These are phyloP conservation scores for Bubo scandiacus DNA, from an alignment of 2,113 vertebrate genomes.

Conservation along the genomic window DNA sequence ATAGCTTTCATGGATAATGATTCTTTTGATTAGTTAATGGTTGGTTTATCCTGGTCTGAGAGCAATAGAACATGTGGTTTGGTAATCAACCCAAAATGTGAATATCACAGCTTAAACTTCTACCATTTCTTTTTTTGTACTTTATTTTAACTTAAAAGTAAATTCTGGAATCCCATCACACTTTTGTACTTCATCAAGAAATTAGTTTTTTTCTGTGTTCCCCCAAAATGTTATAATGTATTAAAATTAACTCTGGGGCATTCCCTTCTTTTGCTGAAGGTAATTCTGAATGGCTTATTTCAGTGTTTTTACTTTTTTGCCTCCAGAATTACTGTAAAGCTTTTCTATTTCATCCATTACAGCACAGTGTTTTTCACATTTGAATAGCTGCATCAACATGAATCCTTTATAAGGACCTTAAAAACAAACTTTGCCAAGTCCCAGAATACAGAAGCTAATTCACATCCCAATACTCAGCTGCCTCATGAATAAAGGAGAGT, in stretches of 20 bases:
- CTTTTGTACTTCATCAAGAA: slow-evolving; percentile 42
- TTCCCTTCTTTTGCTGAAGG: slow-evolving; percentile 67
- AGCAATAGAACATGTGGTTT: slow-evolving; percentile 61
- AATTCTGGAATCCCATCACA: slow-evolving; percentile 30
- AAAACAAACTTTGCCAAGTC: slow-evolving; percentile 84
- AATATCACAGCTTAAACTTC: slow-evolving; percentile 54
- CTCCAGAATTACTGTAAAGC: slow-evolving; percentile 78
- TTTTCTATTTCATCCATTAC: slow-evolving; percentile 81
- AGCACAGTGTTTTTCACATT: slow-evolving; percentile 79
- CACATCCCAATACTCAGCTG: slow-evolving; percentile 80
- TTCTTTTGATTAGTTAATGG: slow-evolving; percentile 69
- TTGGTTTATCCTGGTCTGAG: slow-evolving; percentile 69
- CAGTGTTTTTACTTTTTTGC: slow-evolving; percentile 75
- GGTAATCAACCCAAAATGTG: slow-evolving; percentile 55
- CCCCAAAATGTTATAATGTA: not conserved
- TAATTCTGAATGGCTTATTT: slow-evolving; percentile 75
- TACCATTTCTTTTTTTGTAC: slow-evolving; percentile 50
- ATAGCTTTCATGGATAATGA: slow-evolving; percentile 61
- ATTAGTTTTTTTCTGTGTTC: not conserved
- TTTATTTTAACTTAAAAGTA: slow-evolving; percentile 60
- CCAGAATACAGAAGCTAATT: slow-evolving; percentile 85
- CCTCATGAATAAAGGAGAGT: slow-evolving; percentile 84
- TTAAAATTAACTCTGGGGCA: slow-evolving; percentile 59
- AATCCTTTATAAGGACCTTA: slow-evolving; percentile 83
- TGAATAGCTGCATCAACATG: slow-evolving; percentile 84